Conservation (phyloP, 2,113 vertebrate genomes). For the Hemibagrus wyckioides region DNA sequence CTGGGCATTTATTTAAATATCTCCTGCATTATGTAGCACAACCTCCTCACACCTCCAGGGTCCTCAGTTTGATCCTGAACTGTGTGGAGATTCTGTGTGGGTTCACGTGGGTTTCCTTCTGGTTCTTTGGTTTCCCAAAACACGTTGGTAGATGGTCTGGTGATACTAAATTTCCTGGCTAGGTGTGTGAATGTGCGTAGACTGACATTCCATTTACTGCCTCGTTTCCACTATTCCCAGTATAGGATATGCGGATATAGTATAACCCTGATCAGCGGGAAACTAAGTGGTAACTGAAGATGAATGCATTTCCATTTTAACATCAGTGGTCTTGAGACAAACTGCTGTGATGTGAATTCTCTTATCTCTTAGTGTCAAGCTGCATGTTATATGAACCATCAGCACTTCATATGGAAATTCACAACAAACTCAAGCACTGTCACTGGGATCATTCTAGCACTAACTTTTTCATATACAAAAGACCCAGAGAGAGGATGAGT, state of each 20-base stretch:
- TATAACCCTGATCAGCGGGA: not conserved
- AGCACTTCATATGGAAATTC: not conserved
- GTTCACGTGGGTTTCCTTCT: not conserved
- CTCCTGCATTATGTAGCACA: not conserved
- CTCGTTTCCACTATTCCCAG: not conserved
- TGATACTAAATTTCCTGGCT: not conserved
- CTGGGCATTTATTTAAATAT: not conserved
- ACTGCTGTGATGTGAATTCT: not conserved
- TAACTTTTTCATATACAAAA: conserved; percentile 9
- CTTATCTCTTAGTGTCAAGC: not conserved
- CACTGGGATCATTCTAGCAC: not conserved
- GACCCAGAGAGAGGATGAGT: not conserved
- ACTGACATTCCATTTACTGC: not conserved
- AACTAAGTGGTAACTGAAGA: not conserved
- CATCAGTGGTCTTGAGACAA: not conserved
- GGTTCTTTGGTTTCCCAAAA: not conserved
- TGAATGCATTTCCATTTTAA: not conserved
- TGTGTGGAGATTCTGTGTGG: not conserved
- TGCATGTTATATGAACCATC: no score
- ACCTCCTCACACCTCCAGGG: not conserved
- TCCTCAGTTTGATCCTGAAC: not conserved
- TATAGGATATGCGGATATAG: not conserved
- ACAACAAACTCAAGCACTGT: not conserved
- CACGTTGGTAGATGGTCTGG: not conserved
- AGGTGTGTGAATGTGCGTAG: not conserved